These are phyloP conservation scores for Rhyacophila evoluta DNA, from an alignment of 2,888 invertebrate genomes.

Conservation along the genomic window DNA sequence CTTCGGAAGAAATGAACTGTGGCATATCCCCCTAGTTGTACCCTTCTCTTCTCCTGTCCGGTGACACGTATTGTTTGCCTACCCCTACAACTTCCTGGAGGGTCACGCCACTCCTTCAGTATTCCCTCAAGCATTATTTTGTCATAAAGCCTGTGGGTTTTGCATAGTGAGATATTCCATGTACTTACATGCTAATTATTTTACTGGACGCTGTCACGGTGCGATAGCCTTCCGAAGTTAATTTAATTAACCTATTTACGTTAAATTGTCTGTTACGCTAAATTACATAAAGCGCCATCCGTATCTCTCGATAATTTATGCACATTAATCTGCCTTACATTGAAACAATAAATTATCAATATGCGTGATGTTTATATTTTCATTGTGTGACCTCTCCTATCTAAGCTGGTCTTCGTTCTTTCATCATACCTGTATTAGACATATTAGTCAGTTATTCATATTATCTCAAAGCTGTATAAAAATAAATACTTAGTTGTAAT, in stretches of 20 bases:
- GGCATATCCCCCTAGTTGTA: background rate
- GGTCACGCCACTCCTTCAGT: background rate
- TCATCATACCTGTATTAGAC: too few species aligned
- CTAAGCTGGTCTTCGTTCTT: too few species aligned
- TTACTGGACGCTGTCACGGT: background rate
- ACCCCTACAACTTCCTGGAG: background rate
- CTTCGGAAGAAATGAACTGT: background rate
- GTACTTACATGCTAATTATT: slow-evolving; percentile 1
- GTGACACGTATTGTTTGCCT: slow-evolving; percentile 1
- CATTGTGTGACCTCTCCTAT: too few species aligned
- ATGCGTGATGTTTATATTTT: too few species aligned
- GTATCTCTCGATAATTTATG: too few species aligned
- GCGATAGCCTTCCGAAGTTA: background rate
- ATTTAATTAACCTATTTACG: background rate
- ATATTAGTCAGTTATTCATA: too few species aligned
- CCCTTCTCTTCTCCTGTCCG: background rate
- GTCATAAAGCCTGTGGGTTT: background rate
- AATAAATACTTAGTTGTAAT: too few species aligned
- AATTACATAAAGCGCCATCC: too few species aligned
- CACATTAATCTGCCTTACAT: too few species aligned
- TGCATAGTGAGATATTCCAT: background rate
- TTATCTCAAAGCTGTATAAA: too few species aligned
- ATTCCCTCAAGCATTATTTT: background rate
- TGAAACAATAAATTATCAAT: too few species aligned
- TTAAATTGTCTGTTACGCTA: too few species aligned